Evolutionary conservation across 1,140 invertebrate genomes (phyloP).

Genomic region (Ips nitidus): DNA sequence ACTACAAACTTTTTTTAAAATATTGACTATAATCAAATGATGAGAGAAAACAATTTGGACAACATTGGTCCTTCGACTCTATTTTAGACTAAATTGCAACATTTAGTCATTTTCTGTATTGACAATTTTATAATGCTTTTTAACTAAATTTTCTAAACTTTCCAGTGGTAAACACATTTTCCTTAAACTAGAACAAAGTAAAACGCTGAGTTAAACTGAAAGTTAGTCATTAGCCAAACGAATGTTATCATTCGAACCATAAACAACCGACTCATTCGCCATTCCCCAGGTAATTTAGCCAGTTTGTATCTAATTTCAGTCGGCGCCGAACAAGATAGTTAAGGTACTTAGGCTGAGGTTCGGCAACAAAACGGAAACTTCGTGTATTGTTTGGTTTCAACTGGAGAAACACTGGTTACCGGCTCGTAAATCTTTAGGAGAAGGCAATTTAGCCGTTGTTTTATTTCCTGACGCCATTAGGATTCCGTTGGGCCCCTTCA

Average conservation of each 20-base stretch:
- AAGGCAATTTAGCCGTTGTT: constrained; percentile 13
- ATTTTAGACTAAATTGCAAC: no score
- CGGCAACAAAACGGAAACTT: constrained; percentile 14
- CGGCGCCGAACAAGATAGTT: constrained; percentile 16
- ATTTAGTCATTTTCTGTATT: no score
- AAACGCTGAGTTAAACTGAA: no score
- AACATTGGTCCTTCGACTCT: no score
- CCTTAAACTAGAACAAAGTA: no score
- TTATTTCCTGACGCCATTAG: constrained; percentile 6
- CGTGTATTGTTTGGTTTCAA: constrained; percentile 13
- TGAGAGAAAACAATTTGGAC: no score
- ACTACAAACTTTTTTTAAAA: no score
- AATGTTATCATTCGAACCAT: not conserved
- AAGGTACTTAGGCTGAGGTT: not conserved
- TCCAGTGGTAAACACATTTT: no score
- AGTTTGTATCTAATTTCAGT: constrained; percentile 14
- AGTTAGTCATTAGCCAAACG: not conserved
- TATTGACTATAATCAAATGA: no score
- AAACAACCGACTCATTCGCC: constrained; percentile 10
- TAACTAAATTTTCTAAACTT: no score
- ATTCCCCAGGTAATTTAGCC: constrained; percentile 12
- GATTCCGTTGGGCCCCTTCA: no score
- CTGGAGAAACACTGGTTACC: constrained; percentile 19
- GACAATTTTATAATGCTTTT: no score
- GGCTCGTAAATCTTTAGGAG: constrained; percentile 10